phyloP scores from a whole-genome alignment of 2,113 vertebrate species.

The Xyliphius kryptos region DNA sequence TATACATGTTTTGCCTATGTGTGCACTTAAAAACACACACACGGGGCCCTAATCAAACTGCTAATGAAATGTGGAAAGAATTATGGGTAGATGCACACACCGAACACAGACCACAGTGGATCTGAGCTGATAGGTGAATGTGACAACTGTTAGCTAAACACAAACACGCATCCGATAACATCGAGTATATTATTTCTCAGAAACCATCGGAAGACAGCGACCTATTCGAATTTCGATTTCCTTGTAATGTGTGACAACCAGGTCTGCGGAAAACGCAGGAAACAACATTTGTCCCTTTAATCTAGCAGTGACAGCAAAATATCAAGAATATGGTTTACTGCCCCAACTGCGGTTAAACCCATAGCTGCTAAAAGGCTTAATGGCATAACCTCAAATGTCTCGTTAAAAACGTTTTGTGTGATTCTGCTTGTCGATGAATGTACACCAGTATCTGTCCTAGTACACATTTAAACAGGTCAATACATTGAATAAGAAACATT shows the following conservation, averaged over 20 bases:
- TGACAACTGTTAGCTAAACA: conserved; percentile 26
- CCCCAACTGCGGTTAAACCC: conserved; percentile 27
- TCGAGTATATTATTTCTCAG: conserved; percentile 61
- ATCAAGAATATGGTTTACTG: conserved; percentile 17
- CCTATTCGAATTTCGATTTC: conserved; percentile 53
- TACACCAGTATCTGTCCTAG: background rate
- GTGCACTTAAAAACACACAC: conserved; percentile 44
- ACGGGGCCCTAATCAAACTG: conserved; percentile 43
- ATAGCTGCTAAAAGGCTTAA: conserved; percentile 3
- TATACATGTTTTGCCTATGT: conserved; percentile 55
- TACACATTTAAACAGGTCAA: background rate
- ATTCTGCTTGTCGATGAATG: background rate
- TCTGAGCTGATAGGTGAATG: conserved; percentile 35
- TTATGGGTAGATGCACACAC: conserved; percentile 22
- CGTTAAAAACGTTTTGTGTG: conserved; percentile 7
- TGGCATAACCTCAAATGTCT: conserved; percentile 27
- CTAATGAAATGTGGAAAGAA: conserved; percentile 43
- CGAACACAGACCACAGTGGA: conserved; percentile 55
- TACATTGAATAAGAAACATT: background rate
- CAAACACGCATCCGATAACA: conserved; percentile 51
- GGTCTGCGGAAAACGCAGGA: conserved; percentile 30
- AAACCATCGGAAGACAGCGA: conserved; percentile 54
- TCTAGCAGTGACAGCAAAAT: background rate
- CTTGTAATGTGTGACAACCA: conserved; percentile 43
- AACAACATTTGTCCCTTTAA: conserved; percentile 1